These are phyloP conservation scores for Vidua macroura DNA, from an alignment of 2,113 vertebrate species.

Conservation along the genomic window DNA sequence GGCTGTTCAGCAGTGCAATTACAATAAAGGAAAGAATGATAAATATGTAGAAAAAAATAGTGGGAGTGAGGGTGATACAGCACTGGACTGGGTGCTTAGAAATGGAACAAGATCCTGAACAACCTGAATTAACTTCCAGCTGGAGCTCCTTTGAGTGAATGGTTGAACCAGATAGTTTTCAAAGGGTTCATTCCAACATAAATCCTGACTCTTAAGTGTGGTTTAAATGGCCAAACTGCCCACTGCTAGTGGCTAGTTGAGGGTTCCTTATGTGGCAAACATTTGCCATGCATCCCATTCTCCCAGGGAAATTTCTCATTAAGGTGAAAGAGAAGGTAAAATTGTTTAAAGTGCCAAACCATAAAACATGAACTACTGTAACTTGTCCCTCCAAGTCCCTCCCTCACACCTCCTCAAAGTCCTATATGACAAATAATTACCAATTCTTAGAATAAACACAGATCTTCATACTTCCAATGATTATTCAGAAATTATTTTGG, in stretches of 20 bases:
- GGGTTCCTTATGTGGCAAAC: neutral
- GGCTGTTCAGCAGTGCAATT: neutral
- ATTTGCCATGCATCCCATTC: neutral
- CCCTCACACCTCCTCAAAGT: neutral
- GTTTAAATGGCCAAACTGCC: neutral
- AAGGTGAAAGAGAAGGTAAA: neutral
- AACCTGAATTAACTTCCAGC: neutral
- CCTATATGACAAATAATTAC: neutral
- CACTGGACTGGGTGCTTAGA: neutral
- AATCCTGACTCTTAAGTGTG: neutral
- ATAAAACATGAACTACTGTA: neutral
- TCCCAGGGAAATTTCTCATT: neutral
- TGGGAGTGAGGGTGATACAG: neutral
- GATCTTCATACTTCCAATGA: neutral
- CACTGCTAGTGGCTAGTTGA: neutral
- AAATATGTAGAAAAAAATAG: neutral
- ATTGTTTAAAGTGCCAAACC: neutral
- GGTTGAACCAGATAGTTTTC: neutral
- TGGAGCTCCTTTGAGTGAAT: neutral
- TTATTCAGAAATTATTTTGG: slow-evolving; percentile 18
- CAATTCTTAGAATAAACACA: neutral
- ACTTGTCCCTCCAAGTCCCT: neutral
- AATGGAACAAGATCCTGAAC: neutral
- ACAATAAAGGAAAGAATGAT: neutral
- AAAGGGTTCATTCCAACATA: neutral